Base-by-base conservation (phyloP, 2,113 vertebrate genomes). In the Sinocyclocheilus maitianheensis region DNA sequence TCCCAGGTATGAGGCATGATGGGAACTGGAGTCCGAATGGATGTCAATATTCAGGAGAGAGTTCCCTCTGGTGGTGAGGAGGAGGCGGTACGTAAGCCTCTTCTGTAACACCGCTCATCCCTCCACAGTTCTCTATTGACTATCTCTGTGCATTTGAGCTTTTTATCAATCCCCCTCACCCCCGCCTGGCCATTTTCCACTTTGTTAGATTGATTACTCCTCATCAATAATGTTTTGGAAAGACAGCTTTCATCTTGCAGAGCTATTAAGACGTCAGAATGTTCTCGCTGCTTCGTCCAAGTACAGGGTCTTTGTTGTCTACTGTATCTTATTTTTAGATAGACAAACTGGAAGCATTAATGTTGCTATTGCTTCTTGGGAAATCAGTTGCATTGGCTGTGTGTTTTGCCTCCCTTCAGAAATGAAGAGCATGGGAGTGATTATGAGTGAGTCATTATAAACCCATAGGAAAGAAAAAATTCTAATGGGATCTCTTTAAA, bases 211-310 rank as follows among this genome's bases (percentile, higher is more conserved):
- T 84, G 89, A 88, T 89, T 88, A 74, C 48, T 88, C 67, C 89
- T 91, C 87, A 87, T 91, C 87, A 83, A 87, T 90, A 84, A 87
- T 77, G 81, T 87, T 89, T 82, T 75, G 81, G 82, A 84, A 43
- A 37, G 69, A 85, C 53, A 84, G 88, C 84, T 88, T 90, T 90
- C 80, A 88, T 88, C 82, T 88, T 67, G 26, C 24, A 20, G 76
- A 75, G 86, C 88, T 89, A 83, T 89, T 84, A 89, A 90, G 83
- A 88, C 75, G 80, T 89, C 86, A 88, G 75, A 87, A 89, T 84
- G 74, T 80, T 83, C 86, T 86, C 71, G 78, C 83, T 82, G 74
- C 40, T 81, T 72, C 26, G 81, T 82, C 58, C 85, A 82, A 84
- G 74, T 55, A 55, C 83, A 72, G 37, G 85, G 80, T 75, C 43